phyloP scores from a whole-genome alignment of 2,797 vertebrate genomes.

The Ptychobarbus kaznakovi region DNA sequence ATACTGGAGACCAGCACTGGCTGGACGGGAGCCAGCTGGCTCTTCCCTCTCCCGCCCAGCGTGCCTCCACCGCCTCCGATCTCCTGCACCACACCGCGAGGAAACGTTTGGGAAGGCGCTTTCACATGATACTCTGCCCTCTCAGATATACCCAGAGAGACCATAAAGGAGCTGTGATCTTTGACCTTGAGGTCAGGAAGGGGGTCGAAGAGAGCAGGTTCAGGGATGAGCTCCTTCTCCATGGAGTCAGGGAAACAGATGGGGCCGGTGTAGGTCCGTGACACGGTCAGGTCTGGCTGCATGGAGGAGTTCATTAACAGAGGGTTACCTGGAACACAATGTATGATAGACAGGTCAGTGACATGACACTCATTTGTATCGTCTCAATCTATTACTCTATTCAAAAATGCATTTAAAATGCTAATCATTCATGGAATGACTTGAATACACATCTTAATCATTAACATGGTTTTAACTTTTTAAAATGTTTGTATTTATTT shows the following conservation, averaged over 20 bases:
- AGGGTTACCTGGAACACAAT: constrained; percentile 86
- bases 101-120: constrained; percentile 87
- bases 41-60: constrained; percentile 77
- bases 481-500: neutral
- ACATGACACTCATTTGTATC: neutral
- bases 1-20: constrained; percentile 77
- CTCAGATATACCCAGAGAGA: constrained; percentile 83
- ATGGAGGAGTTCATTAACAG: constrained; percentile 92
- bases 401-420: neutral
- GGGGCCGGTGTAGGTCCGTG: constrained; percentile 92
- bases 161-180: constrained; percentile 86
- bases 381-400: neutral
- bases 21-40: constrained; percentile 77
- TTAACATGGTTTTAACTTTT: neutral
- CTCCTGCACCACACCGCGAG: constrained; percentile 81
- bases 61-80: constrained; percentile 78
- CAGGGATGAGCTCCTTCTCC: constrained; percentile 89
- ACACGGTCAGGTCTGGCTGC: constrained; percentile 92
- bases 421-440: constrained; percentile 5
- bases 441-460: neutral
- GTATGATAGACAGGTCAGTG: constrained; percentile 53
- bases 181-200: constrained; percentile 93
- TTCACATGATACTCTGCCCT: constrained; percentile 85
- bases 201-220: constrained; percentile 86
- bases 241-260: constrained; percentile 96